These are phyloP conservation scores for Eupithecia abbreviata DNA, from an alignment of 2,888 invertebrate genomes.

Conservation along the genomic window DNA sequence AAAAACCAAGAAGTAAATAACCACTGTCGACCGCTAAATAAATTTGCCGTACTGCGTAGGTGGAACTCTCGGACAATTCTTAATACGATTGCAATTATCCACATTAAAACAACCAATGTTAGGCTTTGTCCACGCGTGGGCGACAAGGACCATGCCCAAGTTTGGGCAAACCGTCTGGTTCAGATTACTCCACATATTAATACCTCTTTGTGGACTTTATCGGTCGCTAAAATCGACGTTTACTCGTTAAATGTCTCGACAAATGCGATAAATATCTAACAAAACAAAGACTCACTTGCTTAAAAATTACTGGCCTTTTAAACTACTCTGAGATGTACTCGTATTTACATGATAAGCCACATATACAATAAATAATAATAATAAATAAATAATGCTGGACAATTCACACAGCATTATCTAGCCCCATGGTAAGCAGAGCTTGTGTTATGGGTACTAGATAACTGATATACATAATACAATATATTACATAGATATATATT, in stretches of 20 bases:
- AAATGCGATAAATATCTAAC: conserved; percentile 39
- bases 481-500: too few species aligned
- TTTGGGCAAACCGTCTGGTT: conserved; percentile 72
- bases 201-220: conserved; percentile 57
- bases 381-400: too few species aligned
- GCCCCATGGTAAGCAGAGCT: too few species aligned
- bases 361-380: too few species aligned
- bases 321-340: neutral
- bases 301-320: neutral
- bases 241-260: conserved; percentile 34
- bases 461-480: too few species aligned
- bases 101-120: conserved; percentile 74
- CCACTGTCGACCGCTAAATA: conserved; percentile 21
- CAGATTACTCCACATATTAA: conserved; percentile 57
- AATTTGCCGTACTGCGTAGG: conserved; percentile 58
- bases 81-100: conserved; percentile 78
- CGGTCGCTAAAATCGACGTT: conserved; percentile 41
- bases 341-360: neutral
- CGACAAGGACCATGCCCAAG: conserved; percentile 72
- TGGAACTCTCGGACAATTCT: conserved; percentile 64
- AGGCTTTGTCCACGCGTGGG: conserved; percentile 63
- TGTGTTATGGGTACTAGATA: too few species aligned
- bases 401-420: too few species aligned
- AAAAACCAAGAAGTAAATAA: conserved; percentile 2
- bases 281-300: conserved; percentile 27